These are phyloP conservation scores for Drosophila pachea DNA, from an alignment of 1,140 invertebrate species.

Conservation along the genomic window DNA sequence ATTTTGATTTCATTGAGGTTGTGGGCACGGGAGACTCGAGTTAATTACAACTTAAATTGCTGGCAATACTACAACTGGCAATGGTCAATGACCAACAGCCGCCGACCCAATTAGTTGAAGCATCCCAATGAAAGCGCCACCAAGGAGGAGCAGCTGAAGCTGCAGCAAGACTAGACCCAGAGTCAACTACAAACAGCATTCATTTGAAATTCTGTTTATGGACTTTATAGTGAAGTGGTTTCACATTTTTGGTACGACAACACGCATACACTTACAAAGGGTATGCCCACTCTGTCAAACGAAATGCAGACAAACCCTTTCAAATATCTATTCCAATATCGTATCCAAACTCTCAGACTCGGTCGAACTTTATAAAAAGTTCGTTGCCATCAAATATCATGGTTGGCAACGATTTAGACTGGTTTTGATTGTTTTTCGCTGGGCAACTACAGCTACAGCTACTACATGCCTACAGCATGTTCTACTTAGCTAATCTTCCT, in stretches of 20 bases:
- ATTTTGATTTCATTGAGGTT: conserved; percentile 24
- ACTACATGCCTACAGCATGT: too few relatives aligned
- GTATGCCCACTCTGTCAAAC: neutral
- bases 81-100: conserved; percentile 47
- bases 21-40: conserved; percentile 53
- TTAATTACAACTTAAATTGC: conserved; percentile 60
- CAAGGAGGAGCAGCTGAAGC: conserved; percentile 1
- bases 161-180: conserved; percentile 26
- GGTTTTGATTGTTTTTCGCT: too few relatives aligned
- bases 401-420: too few relatives aligned
- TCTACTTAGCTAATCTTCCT: neutral
- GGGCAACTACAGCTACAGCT: too few relatives aligned
- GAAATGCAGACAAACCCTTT: too few relatives aligned
- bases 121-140: conserved; percentile 11
- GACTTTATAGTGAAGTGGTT: conserved; percentile 45
- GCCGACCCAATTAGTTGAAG: conserved; percentile 70
- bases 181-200: conserved; percentile 22
- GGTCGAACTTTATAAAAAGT: too few relatives aligned
- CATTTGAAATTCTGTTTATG: conserved; percentile 63
- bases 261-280: neutral
- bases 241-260: conserved; percentile 21
- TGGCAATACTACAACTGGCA: conserved; percentile 31
- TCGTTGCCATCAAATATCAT: too few relatives aligned
- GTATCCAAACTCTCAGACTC: too few relatives aligned
- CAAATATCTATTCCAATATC: too few relatives aligned